Base-by-base conservation (phyloP, 2,888 invertebrate genomes). In the Eueremaeus valkanovi region DNA sequence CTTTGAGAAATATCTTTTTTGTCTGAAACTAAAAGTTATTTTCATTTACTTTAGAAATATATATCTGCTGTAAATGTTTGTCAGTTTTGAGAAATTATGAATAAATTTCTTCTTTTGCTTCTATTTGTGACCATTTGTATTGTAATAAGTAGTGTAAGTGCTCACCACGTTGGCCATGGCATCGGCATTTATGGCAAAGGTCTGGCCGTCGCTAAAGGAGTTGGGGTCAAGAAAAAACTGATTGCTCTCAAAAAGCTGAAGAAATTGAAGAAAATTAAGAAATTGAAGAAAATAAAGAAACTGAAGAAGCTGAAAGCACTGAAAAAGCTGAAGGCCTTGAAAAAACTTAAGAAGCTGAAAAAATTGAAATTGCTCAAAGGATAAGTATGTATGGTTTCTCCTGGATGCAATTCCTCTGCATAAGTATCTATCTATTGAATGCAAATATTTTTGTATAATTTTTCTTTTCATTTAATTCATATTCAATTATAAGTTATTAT, bases 161-260 rank as follows among this genome's bases (percentile, higher is more conserved):
- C 36, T 11, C 16, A 45, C 18, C 8, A n/a, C 29, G 63, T 2
- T 21, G 63, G 63, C 8, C 18, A 33, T 31, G 61, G 61, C 11
- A 18, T 33, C 2, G 33, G 21, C 8, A 18, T 5, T 11, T 55
- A 24, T 55, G 63, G 63, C 3, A 36, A 3, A 13, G 61, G 61
- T 61, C 21, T 36, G 33, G 63, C n/a, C 1, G n/a, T n/a, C n/a
- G n/a, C 29, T 29, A 6, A 21, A 3, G 31, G 58, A 6, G 31
- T 29, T 13, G 58, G 58, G 18, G 45, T 6, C 3, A 66, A 66
- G 36, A 66, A 66, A 36, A 66, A 66, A 31, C 1, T 66, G 3
- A n/a, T 66, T n/a, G 63, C 63, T 36, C 33, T 66, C n/a, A 66
- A 66, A 21, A 66, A 66, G 16, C 29, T 66, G 33, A 33, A 33